These are phyloP conservation scores for Siniperca chuatsi DNA, from an alignment of 2,113 vertebrate species.

Conservation along the genomic window DNA sequence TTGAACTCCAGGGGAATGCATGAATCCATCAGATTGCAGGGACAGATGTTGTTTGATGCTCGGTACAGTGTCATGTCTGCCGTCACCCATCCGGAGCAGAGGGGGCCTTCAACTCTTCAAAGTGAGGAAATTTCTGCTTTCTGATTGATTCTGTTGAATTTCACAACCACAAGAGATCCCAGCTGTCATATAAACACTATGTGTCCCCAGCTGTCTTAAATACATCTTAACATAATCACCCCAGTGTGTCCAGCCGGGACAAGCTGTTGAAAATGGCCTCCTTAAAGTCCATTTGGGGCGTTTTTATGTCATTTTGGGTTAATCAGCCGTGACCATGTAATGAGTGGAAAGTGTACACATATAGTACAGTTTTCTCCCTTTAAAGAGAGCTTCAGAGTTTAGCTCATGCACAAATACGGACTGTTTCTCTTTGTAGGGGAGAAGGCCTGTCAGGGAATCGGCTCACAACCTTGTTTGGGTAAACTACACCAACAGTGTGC, in stretches of 20 bases:
- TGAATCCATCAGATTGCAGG: conserved; percentile 9
- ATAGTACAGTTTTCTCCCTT: conserved; percentile 19
- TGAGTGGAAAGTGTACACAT: conserved; percentile 64
- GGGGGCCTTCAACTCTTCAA: not conserved
- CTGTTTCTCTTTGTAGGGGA: conserved; percentile 55
- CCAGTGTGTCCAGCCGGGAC: conserved; percentile 15
- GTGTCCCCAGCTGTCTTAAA: conserved; percentile 46
- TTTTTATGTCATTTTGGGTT: conserved; percentile 52
- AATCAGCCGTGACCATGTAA: conserved; percentile 60
- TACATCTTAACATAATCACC: conserved; percentile 39
- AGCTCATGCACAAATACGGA: conserved; percentile 70
- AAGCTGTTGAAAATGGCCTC: conserved; percentile 48
- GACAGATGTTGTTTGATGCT: conserved; percentile 37
- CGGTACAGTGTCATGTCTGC: not conserved
- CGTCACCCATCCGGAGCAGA: not conserved
- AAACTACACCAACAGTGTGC: conserved; percentile 60
- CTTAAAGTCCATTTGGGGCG: conserved; percentile 29
- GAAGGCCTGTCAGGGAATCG: conserved; percentile 38
- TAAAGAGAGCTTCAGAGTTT: conserved; percentile 18
- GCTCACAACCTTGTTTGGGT: conserved; percentile 75
- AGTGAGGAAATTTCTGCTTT: conserved; percentile 13
- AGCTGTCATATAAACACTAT: conserved; percentile 56
- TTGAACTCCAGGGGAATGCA: conserved; percentile 22
- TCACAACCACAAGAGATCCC: conserved; percentile 39
- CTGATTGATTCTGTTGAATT: conserved; percentile 41